A percentile compares a stretch with the other conserved stretches of the same genome.
phyloP scores from a whole-genome alignment of 2,113 vertebrate genomes.

The Chionis minor region DNA sequence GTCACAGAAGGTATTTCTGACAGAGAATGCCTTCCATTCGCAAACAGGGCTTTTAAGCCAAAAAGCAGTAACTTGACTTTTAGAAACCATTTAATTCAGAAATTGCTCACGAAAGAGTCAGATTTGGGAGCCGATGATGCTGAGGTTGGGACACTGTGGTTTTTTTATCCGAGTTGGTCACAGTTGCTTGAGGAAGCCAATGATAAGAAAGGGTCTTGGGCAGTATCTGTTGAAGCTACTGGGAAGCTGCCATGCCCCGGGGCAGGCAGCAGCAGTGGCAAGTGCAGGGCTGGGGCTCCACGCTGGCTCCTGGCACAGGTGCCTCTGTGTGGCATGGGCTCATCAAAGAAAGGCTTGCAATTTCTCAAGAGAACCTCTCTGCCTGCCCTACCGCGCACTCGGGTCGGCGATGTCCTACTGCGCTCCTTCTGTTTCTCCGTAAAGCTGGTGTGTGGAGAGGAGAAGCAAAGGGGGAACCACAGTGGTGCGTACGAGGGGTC shows the following conservation, averaged over 20 bases:
- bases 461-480: not conserved
- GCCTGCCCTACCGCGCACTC: accelerated
- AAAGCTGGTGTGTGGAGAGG: not conserved
- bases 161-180: not conserved
- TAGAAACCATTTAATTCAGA: not conserved
- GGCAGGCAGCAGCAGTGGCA: not conserved
- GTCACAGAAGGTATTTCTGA: not conserved
- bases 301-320: not conserved
- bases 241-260: not conserved
- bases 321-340: not conserved
- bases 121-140: not conserved
- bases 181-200: not conserved
- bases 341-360: not conserved
- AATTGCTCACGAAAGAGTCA: not conserved
- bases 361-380: not conserved
- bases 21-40: not conserved
- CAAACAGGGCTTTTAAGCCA: not conserved
- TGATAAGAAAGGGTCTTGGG: not conserved
- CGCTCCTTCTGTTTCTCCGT: not conserved
- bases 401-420: not conserved
- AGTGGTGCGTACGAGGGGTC: accelerated
- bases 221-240: not conserved
- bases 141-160: not conserved
- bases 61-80: not conserved
- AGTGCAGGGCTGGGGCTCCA: accelerated